Percentiles rank a stretch among this genome's conserved stretches.
Conservation (phyloP, 2,888 invertebrate species). For the Andrena praecox region DNA sequence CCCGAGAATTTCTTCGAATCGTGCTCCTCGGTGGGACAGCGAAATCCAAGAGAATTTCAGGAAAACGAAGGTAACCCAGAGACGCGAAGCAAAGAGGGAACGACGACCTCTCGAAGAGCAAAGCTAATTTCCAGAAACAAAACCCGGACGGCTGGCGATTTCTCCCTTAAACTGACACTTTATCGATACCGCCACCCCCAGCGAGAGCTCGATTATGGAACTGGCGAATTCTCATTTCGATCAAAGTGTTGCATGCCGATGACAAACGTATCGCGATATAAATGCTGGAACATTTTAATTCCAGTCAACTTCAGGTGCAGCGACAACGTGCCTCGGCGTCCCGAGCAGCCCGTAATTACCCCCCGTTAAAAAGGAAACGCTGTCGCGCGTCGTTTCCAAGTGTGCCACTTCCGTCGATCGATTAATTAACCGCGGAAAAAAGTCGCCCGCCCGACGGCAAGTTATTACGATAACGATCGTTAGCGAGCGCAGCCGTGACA, state of each 20-base stretch:
- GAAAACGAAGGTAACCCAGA: background rate
- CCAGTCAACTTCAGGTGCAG: conserved; percentile 14
- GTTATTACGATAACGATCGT: conserved; percentile 15
- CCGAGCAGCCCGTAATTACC: conserved; percentile 13
- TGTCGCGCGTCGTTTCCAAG: conserved; percentile 13
- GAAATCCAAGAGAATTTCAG: background rate
- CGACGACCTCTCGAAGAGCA: background rate
- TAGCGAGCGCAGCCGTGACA: background rate
- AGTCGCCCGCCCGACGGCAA: background rate
- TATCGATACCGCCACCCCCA: background rate
- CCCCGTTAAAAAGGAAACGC: conserved; percentile 1
- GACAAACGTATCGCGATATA: background rate
- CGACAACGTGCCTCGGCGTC: conserved; percentile 22
- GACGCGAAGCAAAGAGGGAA: background rate
- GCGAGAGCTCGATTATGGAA: background rate
- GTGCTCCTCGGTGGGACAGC: background rate
- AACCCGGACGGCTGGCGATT: background rate
- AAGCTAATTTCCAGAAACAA: conserved; percentile 1
- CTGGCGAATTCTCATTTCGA: conserved; percentile 1
- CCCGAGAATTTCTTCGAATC: background rate
- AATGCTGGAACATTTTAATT: conserved; percentile 24
- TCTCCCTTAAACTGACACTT: background rate
- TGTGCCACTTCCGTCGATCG: conserved; percentile 23
- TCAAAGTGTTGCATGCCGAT: background rate
- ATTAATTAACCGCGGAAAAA: conserved; percentile 28